Percentiles rank a stretch among this genome's conserved stretches.
phyloP scores from a whole-genome alignment of 2,797 vertebrate genomes.

The Scomberomorus guttatus region DNA sequence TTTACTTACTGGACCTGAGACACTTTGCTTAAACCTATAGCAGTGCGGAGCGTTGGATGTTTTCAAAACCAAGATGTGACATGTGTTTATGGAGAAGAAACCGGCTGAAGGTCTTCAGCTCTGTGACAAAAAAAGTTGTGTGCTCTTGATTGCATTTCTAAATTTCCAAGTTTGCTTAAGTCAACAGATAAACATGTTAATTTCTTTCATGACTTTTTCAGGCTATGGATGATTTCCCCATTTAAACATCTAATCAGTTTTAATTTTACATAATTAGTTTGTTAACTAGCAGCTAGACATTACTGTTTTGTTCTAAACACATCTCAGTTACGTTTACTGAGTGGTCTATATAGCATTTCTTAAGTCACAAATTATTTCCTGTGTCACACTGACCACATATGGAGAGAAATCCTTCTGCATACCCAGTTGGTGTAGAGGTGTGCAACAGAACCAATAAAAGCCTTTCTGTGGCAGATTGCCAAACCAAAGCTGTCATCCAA shows the following conservation, averaged over 20 bases:
- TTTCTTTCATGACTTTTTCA: constrained; percentile 11
- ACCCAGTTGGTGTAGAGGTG: not conserved
- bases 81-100: not conserved
- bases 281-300: not conserved
- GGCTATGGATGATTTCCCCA: not conserved
- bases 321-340: constrained; percentile 3
- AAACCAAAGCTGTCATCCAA: not conserved
- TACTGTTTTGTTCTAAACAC: not conserved
- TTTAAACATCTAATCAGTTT: constrained; percentile 5
- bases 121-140: constrained; percentile 14
- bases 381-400: not conserved
- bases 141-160: constrained; percentile 31
- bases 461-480: not conserved
- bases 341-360: not conserved
- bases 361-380: not conserved
- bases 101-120: not conserved
- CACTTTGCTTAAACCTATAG: not conserved
- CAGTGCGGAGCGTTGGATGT: not conserved
- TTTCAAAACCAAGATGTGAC: not conserved
- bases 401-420: not conserved
- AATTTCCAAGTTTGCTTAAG: not conserved
- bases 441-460: not conserved
- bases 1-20: not conserved
- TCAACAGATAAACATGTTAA: constrained; percentile 1
- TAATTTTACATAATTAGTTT: not conserved